These are phyloP conservation scores for Macrosoma leucophasiata DNA, from an alignment of 2,888 invertebrate species.

Conservation along the genomic window DNA sequence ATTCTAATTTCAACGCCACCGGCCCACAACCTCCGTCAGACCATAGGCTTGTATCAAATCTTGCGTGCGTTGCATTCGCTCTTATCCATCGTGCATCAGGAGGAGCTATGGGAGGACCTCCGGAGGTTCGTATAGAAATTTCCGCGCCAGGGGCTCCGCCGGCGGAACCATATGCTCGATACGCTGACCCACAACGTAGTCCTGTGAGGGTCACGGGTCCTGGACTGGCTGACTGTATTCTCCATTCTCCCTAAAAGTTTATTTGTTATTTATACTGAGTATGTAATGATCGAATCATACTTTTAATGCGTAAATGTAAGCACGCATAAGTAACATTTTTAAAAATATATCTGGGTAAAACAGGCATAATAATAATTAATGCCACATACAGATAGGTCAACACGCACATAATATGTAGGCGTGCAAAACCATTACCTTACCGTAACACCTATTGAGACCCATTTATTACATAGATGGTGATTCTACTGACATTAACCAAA, in stretches of 20 bases:
- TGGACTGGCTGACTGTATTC: slow-evolving; percentile 62
- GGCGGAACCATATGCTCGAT: slow-evolving; percentile 87
- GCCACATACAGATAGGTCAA: too few species aligned
- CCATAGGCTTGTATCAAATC: slow-evolving; percentile 88
- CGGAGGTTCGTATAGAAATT: slow-evolving; percentile 87
- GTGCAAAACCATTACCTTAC: too few species aligned
- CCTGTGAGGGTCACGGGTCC: slow-evolving; percentile 78
- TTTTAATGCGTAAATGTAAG: too few species aligned
- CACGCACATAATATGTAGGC: too few species aligned
- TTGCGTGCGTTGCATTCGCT: slow-evolving; percentile 87
- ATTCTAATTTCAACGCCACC: slow-evolving; percentile 85
- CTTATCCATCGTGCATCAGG: slow-evolving; percentile 84
- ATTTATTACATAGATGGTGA: too few species aligned
- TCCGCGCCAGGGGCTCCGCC: slow-evolving; percentile 85
- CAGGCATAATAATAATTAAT: too few species aligned
- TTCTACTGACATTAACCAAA: too few species aligned
- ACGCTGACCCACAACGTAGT: slow-evolving; percentile 88
- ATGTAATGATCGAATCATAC: too few species aligned
- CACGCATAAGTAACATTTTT: too few species aligned
- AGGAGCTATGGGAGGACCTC: slow-evolving; percentile 79
- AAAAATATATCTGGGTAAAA: too few species aligned
- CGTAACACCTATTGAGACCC: too few species aligned
- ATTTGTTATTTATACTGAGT: too few species aligned
- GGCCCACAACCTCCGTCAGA: slow-evolving; percentile 90
- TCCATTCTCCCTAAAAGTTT: slow-evolving; percentile 81